phyloP scores from a whole-genome alignment of 2,888 invertebrate genomes.

The Empis livida region DNA sequence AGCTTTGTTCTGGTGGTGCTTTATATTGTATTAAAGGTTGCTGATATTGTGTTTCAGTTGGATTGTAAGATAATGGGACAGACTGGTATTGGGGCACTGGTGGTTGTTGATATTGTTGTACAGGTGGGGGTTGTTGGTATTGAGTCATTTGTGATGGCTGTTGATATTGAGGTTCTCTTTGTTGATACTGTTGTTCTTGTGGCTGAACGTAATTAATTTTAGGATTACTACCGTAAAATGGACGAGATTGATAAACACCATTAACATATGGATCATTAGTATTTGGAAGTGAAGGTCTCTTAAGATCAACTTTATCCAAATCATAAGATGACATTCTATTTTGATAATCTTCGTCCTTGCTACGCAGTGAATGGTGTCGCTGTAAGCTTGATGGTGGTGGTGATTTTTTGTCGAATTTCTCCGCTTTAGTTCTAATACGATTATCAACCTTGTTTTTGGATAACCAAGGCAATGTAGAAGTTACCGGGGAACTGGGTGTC shows the following conservation, averaged over 20 bases:
- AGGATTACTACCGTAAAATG: neutral
- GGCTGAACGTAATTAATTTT: neutral
- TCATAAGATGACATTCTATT: conserved; percentile 10
- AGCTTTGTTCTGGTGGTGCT: conserved; percentile 12
- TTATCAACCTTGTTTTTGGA: conserved; percentile 36
- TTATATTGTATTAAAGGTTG: neutral
- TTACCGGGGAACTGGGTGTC: conserved; percentile 25
- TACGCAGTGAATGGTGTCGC: conserved; percentile 28
- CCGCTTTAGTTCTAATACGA: conserved; percentile 40
- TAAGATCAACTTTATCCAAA: conserved; percentile 4
- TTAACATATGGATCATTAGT: conserved; percentile 21
- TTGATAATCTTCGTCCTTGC: conserved; percentile 19
- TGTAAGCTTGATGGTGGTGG: conserved; percentile 15
- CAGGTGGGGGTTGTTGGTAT: neutral
- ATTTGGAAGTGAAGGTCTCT: conserved; percentile 33
- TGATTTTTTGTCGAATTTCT: conserved; percentile 41
- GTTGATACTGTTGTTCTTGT: conserved; percentile 1
- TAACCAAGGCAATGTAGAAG: conserved; percentile 38
- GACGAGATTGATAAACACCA: neutral
- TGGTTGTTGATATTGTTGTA: neutral
- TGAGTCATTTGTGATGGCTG: neutral
- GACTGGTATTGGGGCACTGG: conserved; percentile 7
- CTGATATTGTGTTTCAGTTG: neutral
- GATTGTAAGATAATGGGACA: neutral
- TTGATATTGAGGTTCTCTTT: conserved; percentile 6